Base-by-base conservation (phyloP, 2,113 vertebrate genomes). In the Polypterus senegalus region DNA sequence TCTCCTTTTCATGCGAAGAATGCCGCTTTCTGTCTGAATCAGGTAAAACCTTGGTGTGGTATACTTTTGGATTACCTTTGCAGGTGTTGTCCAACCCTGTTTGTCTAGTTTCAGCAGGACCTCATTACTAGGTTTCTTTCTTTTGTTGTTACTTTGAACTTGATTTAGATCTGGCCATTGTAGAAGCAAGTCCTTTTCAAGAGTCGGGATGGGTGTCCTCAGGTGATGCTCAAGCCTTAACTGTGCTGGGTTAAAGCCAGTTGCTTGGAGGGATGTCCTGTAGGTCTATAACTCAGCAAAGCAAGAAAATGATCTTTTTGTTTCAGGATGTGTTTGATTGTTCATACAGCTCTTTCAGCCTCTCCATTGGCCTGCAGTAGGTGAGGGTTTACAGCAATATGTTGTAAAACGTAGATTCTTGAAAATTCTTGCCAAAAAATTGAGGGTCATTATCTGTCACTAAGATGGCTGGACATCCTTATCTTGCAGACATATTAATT, bases 211-310 rank as follows among this genome's bases (percentile, higher is more conserved):
- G 43, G 67, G 46, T 47, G 51, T 63, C 9, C 53, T 54, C 8
- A 69, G 46, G 47, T 69, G 47, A 49, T 61, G 43, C 43, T 60
- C 60, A 4, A 68, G 46, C 67, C 62, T 62, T 3, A 68, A 44
- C 57, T 65, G 63, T 44, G 60, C 55, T 54, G 55, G 63, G 45
- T 54, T 67, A 6, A 44, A 46, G 27, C 60, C 67, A 47, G 60
- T 68, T 27, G 63, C 60, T 56, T 69, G 63, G 3, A 65, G 7
- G 53, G 63, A 60, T 3, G 27, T 27, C 27, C 27, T 27, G 45
- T 69, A 9, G 63, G 57, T 63, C 66, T 48, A 55, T 62, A 58
- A 47, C 46, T 59, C 27, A 65, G 7, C 44, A 67, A 9, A 6
- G 62, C 62, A 52, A 57, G 7, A 27, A 57, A 60, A 27, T 48